Percentiles rank a stretch among this genome's conserved stretches.
Conservation (phyloP, 1,140 invertebrate genomes). For the Archivesica marissinica region DNA sequence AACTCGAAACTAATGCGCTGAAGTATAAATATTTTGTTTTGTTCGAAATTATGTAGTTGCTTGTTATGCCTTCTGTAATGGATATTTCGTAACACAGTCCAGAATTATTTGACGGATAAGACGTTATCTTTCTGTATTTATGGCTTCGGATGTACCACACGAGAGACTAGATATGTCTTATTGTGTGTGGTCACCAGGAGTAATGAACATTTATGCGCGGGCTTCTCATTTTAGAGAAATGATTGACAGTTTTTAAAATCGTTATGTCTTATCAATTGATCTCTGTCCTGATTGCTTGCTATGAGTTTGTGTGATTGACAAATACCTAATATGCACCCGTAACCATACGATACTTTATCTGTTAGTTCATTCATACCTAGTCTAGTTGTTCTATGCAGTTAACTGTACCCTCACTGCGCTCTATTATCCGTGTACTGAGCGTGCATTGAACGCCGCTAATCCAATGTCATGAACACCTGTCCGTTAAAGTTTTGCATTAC, state of each 20-base stretch:
- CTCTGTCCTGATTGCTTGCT: slow-evolving; percentile 15
- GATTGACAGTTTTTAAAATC: slow-evolving; percentile 15
- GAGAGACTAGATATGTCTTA: not conserved
- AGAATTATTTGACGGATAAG: not conserved
- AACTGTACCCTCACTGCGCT: no score
- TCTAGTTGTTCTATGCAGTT: no score
- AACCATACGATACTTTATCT: slow-evolving; percentile 3
- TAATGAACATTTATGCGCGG: not conserved
- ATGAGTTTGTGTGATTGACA: slow-evolving; percentile 3
- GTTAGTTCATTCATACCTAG: no score
- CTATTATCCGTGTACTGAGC: no score
- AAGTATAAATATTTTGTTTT: no score
- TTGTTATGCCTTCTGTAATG: no score
- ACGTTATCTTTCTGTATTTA: not conserved
- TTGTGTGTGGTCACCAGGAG: slow-evolving; percentile 11
- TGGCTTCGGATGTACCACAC: not conserved
- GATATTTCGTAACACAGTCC: no score
- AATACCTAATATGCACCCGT: not conserved
- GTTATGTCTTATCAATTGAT: not conserved
- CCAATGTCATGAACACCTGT: slow-evolving; percentile 19
- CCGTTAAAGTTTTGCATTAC: not conserved
- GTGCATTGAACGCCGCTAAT: no score
- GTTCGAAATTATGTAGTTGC: no score
- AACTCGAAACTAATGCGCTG: no score
- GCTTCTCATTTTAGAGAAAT: not conserved